phyloP scores from a whole-genome alignment of 2,888 invertebrate genomes.

The Ichneumoninae sp. region DNA sequence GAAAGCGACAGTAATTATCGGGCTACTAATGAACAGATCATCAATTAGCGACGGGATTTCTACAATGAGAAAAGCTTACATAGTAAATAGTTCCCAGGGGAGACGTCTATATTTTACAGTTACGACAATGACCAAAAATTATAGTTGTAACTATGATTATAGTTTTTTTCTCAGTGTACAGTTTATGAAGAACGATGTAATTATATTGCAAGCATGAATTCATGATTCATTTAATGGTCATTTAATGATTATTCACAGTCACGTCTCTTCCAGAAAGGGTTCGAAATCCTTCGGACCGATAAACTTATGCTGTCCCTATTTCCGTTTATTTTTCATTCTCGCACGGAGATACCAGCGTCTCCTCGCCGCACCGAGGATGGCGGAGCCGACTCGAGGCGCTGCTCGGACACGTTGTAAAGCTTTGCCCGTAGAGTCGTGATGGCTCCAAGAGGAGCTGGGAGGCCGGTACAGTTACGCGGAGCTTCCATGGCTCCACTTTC shows the following conservation, averaged over 20 bases:
- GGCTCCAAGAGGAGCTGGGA: constrained; percentile 23
- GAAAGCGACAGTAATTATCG: background rate
- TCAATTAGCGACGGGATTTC: constrained; percentile 7
- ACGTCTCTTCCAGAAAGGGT: constrained; percentile 44
- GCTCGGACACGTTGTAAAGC: constrained; percentile 38
- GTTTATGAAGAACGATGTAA: constrained; percentile 20
- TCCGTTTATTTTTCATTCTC: constrained; percentile 27
- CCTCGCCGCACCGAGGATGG: background rate
- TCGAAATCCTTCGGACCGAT: constrained; percentile 47
- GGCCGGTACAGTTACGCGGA: constrained; percentile 27
- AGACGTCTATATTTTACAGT: too few relatives aligned
- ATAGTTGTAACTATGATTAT: too few relatives aligned
- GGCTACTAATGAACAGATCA: background rate
- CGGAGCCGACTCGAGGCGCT: background rate
- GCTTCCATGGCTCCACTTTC: constrained; percentile 30
- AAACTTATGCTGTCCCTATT: constrained; percentile 42
- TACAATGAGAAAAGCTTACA: background rate
- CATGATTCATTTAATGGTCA: constrained; percentile 23
- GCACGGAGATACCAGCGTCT: too few relatives aligned
- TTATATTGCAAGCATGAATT: constrained; percentile 12
- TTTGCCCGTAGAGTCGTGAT: constrained; percentile 46
- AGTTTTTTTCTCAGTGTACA: background rate
- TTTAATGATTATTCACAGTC: constrained; percentile 55
- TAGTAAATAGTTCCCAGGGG: too few relatives aligned
- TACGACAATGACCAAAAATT: too few relatives aligned